A percentile compares a stretch with the other conserved stretches of the same genome.
These are phyloP conservation scores for Falco punctatus DNA, from an alignment of 2,113 vertebrate species.

Conservation along the genomic window DNA sequence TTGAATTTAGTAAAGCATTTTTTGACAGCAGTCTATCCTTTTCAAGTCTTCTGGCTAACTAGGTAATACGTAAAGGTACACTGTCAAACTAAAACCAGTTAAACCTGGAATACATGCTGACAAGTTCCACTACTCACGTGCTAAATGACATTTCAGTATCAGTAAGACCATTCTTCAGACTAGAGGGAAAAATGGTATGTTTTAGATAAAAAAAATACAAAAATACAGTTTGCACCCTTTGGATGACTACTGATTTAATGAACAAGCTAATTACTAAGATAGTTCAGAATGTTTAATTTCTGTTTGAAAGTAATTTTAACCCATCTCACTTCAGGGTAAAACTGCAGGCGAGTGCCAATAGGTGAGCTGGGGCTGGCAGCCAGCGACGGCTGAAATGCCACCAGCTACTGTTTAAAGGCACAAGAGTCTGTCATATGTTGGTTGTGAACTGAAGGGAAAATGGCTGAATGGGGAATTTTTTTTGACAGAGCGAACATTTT, in stretches of 20 bases:
- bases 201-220: not conserved
- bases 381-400: not conserved
- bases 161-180: not conserved
- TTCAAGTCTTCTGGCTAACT: not conserved
- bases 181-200: not conserved
- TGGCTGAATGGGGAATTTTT: not conserved
- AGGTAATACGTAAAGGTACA: not conserved
- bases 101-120: not conserved
- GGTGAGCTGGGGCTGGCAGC: not conserved
- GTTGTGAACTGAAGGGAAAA: constrained; percentile 7
- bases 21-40: not conserved
- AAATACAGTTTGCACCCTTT: not conserved
- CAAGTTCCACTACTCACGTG: not conserved
- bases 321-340: not conserved
- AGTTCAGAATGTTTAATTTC: not conserved
- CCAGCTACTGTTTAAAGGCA: not conserved
- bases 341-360: not conserved
- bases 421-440: not conserved
- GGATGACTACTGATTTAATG: not conserved
- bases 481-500: not conserved
- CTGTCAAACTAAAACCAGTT: not conserved
- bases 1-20: not conserved
- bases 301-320: not conserved
- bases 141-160: not conserved
- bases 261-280: not conserved